These are phyloP conservation scores for Notechis scutatus DNA, from an alignment of 2,113 vertebrate species.

Conservation along the genomic window DNA sequence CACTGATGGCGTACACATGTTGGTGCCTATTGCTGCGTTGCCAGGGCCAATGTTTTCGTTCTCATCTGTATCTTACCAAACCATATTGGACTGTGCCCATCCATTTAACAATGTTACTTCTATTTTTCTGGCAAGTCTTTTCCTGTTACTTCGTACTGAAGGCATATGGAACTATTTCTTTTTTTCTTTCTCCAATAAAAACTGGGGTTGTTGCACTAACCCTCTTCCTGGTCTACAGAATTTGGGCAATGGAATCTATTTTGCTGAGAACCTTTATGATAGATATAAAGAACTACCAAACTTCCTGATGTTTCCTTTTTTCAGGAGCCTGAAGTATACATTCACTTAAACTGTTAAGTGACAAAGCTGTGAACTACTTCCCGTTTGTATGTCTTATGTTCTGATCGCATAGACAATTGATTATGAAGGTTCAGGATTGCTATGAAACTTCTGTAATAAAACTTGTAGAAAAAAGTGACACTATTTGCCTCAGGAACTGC, in stretches of 20 bases:
- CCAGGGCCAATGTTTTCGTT: constrained; percentile 80
- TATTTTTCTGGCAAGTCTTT: constrained; percentile 87
- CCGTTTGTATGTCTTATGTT: constrained; percentile 24
- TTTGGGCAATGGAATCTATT: constrained; percentile 76
- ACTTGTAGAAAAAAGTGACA: not conserved
- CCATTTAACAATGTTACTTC: constrained; percentile 77
- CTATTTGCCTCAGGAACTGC: constrained; percentile 14
- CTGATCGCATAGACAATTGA: not conserved
- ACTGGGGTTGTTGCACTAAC: constrained; percentile 81
- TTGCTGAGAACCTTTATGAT: constrained; percentile 64
- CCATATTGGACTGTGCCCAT: constrained; percentile 59
- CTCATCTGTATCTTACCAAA: constrained; percentile 73
- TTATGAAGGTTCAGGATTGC: constrained; percentile 23
- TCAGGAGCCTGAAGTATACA: not conserved
- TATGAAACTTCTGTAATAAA: not conserved
- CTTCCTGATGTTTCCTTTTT: constrained; percentile 65
- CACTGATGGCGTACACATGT: constrained; percentile 87
- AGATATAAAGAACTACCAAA: constrained; percentile 75
- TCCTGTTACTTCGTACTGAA: constrained; percentile 86
- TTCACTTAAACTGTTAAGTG: constrained; percentile 24
- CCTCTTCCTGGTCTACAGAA: constrained; percentile 74
- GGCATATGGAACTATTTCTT: constrained; percentile 84
- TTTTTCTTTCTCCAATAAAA: constrained; percentile 87
- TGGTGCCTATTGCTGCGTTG: constrained; percentile 88
- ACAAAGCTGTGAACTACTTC: not conserved